Percentiles rank a stretch among this genome's conserved stretches.
phyloP scores from a whole-genome alignment of 2,113 vertebrate genomes.

The Pelecanus crispus region DNA sequence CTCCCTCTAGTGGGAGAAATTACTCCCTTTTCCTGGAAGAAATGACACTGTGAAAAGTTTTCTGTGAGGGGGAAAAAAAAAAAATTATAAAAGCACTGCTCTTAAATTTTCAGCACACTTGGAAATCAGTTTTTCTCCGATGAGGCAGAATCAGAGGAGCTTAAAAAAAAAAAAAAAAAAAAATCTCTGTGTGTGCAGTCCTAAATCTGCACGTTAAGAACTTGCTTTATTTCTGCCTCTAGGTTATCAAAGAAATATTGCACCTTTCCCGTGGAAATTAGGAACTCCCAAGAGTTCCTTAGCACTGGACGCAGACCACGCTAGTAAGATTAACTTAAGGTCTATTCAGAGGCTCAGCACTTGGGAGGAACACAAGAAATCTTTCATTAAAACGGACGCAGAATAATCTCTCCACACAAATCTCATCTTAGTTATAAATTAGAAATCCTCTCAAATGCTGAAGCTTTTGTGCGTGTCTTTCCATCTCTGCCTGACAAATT shows the following conservation, averaged over 20 bases:
- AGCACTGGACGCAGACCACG: not conserved
- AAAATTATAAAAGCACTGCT: not conserved
- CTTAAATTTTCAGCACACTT: not conserved
- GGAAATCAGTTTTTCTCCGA: not conserved
- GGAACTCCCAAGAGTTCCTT: not conserved
- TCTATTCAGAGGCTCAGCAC: not conserved
- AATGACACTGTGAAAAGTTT: too few relatives aligned
- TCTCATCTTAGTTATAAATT: not conserved
- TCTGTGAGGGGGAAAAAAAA: too few relatives aligned
- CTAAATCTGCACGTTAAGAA: not conserved
- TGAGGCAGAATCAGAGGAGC: not conserved
- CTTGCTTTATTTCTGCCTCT: not conserved
- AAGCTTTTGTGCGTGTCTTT: not conserved
- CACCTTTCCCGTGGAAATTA: not conserved
- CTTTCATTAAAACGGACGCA: not conserved
- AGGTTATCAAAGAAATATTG: not conserved
- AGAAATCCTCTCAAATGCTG: not conserved
- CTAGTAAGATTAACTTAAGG: not conserved
- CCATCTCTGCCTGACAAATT: not conserved
- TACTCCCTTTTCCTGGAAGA: too few relatives aligned
- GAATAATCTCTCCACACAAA: not conserved
- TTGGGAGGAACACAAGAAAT: not conserved
- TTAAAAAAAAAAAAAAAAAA: not conserved
- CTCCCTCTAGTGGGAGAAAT: constrained; percentile 9
- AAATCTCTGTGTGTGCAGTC: not conserved